Conservation (phyloP, 2,113 vertebrate genomes). For the Sturnus vulgaris region DNA sequence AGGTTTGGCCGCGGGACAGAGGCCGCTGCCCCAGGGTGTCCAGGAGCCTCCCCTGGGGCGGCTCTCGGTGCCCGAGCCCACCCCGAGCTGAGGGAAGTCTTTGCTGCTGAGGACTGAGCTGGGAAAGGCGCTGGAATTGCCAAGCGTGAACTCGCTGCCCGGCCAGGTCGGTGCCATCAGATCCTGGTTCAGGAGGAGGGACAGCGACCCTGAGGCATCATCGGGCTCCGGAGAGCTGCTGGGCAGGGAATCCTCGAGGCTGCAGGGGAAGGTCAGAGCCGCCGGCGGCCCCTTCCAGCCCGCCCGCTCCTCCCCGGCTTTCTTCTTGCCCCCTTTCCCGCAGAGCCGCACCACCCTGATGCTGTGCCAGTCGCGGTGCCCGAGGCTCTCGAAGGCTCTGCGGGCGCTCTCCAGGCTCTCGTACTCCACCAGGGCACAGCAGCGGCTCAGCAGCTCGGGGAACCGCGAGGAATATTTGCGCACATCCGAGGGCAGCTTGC, state of each 20-base stretch:
- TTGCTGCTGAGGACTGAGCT: neutral
- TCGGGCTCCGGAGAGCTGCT: neutral
- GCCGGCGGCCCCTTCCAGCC: neutral
- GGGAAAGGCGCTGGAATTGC: neutral
- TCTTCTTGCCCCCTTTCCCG: conserved; percentile 56
- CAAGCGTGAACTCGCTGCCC: neutral
- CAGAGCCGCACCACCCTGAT: conserved; percentile 67
- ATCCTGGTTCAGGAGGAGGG: neutral
- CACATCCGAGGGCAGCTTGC: conserved; percentile 74
- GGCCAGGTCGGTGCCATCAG: neutral
- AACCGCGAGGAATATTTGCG: conserved; percentile 60
- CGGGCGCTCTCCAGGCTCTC: conserved; percentile 69
- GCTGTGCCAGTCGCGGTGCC: neutral
- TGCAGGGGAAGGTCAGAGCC: fast-evolving
- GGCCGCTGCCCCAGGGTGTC: conserved; percentile 10
- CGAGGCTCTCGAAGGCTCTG: conserved; percentile 62
- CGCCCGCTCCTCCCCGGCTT: neutral
- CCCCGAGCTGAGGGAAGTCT: neutral
- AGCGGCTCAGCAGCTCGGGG: conserved; percentile 67
- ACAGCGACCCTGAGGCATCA: neutral
- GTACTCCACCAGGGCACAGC: conserved; percentile 78
- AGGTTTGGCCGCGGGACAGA: neutral
- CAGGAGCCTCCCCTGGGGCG: neutral
- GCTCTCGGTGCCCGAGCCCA: neutral
- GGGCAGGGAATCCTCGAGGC: neutral